phyloP scores from a whole-genome alignment of 2,113 vertebrate species.

The Toxotes jaculatrix region DNA sequence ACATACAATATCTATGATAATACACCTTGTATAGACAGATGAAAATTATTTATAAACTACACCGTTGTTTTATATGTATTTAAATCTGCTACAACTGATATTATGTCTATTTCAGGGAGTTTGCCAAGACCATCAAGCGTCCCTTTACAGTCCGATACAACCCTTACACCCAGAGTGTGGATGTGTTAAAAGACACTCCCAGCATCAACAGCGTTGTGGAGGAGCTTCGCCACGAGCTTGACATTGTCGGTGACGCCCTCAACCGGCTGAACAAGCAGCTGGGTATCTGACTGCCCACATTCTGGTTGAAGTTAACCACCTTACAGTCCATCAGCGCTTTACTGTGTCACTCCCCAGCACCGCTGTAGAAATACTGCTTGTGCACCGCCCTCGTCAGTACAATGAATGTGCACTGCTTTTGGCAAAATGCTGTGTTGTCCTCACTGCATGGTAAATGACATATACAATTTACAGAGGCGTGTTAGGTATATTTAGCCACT shows the following conservation, averaged over 20 bases:
- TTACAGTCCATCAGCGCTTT: slow-evolving; percentile 5
- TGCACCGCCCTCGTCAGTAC: slow-evolving; percentile 57
- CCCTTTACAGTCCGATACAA: slow-evolving; percentile 97
- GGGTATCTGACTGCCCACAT: slow-evolving; percentile 81
- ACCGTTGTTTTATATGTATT: neutral
- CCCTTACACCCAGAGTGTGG: slow-evolving; percentile 94
- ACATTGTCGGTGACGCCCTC: slow-evolving; percentile 92
- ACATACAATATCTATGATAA: neutral
- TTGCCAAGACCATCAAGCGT: slow-evolving; percentile 97
- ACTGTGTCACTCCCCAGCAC: slow-evolving; percentile 31
- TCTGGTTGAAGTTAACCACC: slow-evolving; percentile 2
- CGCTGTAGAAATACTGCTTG: slow-evolving; percentile 53
- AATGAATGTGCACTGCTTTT: slow-evolving; percentile 63
- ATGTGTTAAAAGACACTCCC: slow-evolving; percentile 90
- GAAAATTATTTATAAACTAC: neutral
- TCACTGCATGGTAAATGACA: slow-evolving; percentile 38
- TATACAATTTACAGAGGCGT: slow-evolving; percentile 26
- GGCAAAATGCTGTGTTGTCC: slow-evolving; percentile 39
- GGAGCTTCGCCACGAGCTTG: slow-evolving; percentile 93
- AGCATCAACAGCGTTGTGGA: slow-evolving; percentile 93
- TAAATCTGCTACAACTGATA: neutral
- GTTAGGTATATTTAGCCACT: slow-evolving; percentile 41
- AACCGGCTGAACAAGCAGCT: slow-evolving; percentile 90
- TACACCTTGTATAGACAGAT: neutral
- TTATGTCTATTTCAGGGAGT: slow-evolving; percentile 87